Percentiles rank a stretch among this genome's conserved stretches.
phyloP scores from a whole-genome alignment of 2,888 invertebrate species.

The Drosophila buzzatii region DNA sequence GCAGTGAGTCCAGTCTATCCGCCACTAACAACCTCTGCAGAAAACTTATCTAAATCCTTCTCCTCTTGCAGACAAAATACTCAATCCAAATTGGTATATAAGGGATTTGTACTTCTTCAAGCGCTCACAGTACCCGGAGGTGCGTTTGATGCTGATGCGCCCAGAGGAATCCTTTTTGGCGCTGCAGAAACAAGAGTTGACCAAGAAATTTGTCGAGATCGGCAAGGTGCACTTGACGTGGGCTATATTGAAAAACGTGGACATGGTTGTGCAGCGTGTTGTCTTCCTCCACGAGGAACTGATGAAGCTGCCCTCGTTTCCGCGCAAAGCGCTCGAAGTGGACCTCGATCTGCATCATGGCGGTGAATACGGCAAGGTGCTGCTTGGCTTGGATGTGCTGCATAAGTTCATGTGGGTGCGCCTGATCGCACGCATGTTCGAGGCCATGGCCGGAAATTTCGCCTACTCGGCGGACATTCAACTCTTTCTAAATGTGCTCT shows the following conservation, averaged over 20 bases:
- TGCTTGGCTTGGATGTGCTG: constrained; percentile 96
- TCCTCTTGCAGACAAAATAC: constrained; percentile 92
- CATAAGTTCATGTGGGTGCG: constrained; percentile 99
- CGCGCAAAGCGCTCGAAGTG: constrained; percentile 98
- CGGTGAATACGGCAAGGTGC: constrained; percentile 94
- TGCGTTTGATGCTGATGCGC: constrained; percentile 96
- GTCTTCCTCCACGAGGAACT: constrained; percentile 99
- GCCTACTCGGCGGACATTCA: constrained; percentile 99
- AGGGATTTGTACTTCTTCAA: constrained; percentile 98
- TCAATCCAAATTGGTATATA: constrained; percentile 97
- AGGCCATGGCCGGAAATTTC: constrained; percentile 98
- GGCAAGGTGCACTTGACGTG: constrained; percentile 97
- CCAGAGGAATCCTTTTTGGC: constrained; percentile 95
- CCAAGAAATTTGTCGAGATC: constrained; percentile 98
- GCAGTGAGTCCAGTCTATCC: constrained; percentile 89
- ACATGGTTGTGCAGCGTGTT: constrained; percentile 98
- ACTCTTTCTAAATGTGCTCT: constrained; percentile 98
- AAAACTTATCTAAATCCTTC: no score
- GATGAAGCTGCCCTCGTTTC: constrained; percentile 99
- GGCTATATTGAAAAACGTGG: constrained; percentile 96
- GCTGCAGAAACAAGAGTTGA: constrained; percentile 94
- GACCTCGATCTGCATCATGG: constrained; percentile 96
- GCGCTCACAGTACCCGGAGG: constrained; percentile 98
- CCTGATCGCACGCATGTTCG: constrained; percentile 97
- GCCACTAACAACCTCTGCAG: no score